A percentile compares a stretch with the other conserved stretches of the same genome.
Evolutionary conservation across 2,888 invertebrate genomes (phyloP).

Genomic region (Lasioglossum villosulum): DNA sequence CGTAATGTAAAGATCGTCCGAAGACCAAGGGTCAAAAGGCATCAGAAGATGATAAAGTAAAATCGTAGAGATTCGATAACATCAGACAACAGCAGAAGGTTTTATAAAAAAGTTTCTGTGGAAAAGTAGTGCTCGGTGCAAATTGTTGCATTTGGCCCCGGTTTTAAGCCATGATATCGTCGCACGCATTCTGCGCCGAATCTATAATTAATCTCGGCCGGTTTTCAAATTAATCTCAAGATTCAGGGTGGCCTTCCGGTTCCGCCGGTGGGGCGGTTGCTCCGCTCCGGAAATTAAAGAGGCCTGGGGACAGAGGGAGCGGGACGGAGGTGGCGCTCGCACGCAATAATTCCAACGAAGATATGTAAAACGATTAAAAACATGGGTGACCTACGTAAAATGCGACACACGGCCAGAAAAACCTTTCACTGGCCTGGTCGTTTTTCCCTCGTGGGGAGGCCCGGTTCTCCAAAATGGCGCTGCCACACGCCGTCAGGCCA

Average conservation of each 20-base stretch:
- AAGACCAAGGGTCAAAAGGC: no score
- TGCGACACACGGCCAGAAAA: slow-evolving; percentile 65
- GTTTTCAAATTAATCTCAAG: slow-evolving; percentile 52
- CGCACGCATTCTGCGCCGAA: background rate
- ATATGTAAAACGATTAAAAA: slow-evolving; percentile 61
- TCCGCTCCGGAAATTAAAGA: slow-evolving; percentile 55
- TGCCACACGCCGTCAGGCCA: slow-evolving; percentile 28
- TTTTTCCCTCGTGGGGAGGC: slow-evolving; percentile 47
- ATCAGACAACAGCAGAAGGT: background rate
- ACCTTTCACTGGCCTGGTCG: slow-evolving; percentile 64
- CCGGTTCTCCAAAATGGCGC: slow-evolving; percentile 82
- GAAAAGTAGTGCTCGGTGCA: background rate
- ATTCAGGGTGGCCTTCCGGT: slow-evolving; percentile 7
- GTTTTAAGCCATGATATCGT: background rate
- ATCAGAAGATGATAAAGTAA: no score
- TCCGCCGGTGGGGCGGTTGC: background rate
- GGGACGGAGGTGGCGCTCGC: slow-evolving; percentile 32
- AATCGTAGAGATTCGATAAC: background rate
- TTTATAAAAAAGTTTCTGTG: background rate
- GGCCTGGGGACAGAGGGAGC: slow-evolving; percentile 33
- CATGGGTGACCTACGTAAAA: slow-evolving; percentile 64
- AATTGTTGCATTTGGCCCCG: background rate
- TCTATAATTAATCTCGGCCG: slow-evolving; percentile 16
- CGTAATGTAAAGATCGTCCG: no score
- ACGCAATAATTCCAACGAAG: slow-evolving; percentile 62